Conservation (phyloP, 2,797 vertebrate species). For the Microctenopoma lineatum region DNA sequence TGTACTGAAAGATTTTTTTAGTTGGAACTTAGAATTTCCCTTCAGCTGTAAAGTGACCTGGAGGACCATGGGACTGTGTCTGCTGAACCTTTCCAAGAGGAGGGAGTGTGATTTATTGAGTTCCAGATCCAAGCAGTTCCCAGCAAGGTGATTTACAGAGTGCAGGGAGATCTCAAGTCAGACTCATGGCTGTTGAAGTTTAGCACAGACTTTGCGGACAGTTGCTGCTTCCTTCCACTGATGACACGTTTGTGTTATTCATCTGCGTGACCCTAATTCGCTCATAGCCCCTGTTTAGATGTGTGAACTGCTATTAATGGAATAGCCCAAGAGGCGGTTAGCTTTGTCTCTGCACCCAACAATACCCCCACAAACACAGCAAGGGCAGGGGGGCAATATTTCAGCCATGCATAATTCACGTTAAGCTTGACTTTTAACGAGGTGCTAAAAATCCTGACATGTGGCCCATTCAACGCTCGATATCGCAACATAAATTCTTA, state of each 20-base stretch:
- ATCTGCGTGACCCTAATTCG: constrained; percentile 40
- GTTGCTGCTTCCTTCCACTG: constrained; percentile 14
- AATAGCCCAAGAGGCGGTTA: constrained; percentile 47
- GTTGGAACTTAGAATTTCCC: constrained; percentile 20
- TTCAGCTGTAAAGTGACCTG: constrained; percentile 30
- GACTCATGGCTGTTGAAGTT: constrained; percentile 43
- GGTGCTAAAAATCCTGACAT: constrained; percentile 78
- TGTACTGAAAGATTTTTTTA: neutral
- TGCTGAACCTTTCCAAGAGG: constrained; percentile 28
- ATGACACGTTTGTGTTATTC: constrained; percentile 45
- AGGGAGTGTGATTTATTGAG: constrained; percentile 53
- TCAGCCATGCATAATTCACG: constrained; percentile 76
- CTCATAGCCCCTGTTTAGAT: constrained; percentile 29
- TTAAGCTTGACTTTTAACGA: constrained; percentile 77
- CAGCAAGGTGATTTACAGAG: constrained; percentile 50
- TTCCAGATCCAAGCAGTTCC: constrained; percentile 41
- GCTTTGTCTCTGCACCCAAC: constrained; percentile 59
- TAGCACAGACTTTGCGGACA: constrained; percentile 16
- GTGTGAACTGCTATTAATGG: constrained; percentile 54
- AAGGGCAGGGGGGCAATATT: constrained; percentile 66
- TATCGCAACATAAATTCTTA: constrained; percentile 70
- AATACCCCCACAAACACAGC: constrained; percentile 41
- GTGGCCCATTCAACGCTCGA: constrained; percentile 66
- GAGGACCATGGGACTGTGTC: constrained; percentile 48
- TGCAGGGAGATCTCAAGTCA: constrained; percentile 49